phyloP scores from a whole-genome alignment of 92 coral and sea anemone species.

The Scolanthus callimorphus region DNA sequence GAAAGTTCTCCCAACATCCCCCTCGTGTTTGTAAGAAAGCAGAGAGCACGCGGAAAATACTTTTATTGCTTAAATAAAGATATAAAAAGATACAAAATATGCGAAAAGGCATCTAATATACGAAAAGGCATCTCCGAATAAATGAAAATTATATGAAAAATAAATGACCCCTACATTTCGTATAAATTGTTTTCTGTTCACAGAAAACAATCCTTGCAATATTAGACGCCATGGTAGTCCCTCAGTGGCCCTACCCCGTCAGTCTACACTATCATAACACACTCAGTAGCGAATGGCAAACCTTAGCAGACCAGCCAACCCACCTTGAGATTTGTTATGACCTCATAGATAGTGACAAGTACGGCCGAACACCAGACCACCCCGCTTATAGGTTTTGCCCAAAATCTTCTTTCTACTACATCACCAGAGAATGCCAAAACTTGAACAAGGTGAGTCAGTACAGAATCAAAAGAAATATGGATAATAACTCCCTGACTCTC shows the following conservation, averaged over 20 bases:
- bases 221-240: slow-evolving; percentile 52
- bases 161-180: too few species aligned
- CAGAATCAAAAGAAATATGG: too few species aligned
- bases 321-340: slow-evolving; percentile 49
- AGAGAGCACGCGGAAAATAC: too few species aligned
- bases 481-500: too few species aligned
- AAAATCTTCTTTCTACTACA: slow-evolving; percentile 46
- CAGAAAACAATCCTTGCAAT: slow-evolving; percentile 52
- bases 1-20: too few species aligned
- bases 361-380: slow-evolving; percentile 45
- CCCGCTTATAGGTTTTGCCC: slow-evolving; percentile 32
- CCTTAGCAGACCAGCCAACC: slow-evolving; percentile 52
- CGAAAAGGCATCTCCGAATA: too few species aligned
- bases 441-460: slow-evolving; percentile 44
- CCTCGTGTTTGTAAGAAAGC: too few species aligned
- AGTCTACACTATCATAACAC: slow-evolving; percentile 45
- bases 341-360: slow-evolving; percentile 39
- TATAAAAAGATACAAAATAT: too few species aligned
- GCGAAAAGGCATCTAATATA: too few species aligned
- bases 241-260: slow-evolving; percentile 58
- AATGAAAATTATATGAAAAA: too few species aligned
- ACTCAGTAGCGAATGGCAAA: slow-evolving; percentile 42
- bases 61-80: too few species aligned
- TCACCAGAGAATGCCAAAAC: slow-evolving; percentile 38
- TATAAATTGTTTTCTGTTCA: too few species aligned